Conservation (phyloP, 2,888 invertebrate genomes). For the Psylliodes chrysocephalus region DNA sequence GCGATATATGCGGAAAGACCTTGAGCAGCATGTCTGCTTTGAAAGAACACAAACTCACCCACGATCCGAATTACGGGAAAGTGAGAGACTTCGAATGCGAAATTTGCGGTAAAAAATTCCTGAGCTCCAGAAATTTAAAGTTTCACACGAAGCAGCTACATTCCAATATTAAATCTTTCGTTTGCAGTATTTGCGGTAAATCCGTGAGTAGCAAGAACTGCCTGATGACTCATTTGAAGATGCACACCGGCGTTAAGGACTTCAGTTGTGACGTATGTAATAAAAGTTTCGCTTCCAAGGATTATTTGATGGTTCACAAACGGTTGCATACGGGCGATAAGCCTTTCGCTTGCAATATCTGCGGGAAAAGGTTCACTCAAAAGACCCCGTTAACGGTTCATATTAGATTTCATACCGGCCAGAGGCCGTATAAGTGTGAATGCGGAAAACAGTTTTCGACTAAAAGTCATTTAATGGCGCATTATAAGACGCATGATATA, state of each 20-base stretch:
- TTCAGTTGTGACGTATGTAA: slow-evolving; percentile 53
- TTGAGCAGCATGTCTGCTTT: slow-evolving; percentile 51
- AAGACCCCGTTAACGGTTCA: slow-evolving; percentile 69
- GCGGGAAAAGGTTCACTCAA: slow-evolving; percentile 70
- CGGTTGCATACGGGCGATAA: slow-evolving; percentile 69
- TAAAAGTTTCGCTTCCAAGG: slow-evolving; percentile 60
- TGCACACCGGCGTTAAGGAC: slow-evolving; percentile 61
- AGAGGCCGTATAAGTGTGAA: slow-evolving; percentile 68
- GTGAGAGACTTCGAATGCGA: slow-evolving; percentile 60
- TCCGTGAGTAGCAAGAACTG: slow-evolving; percentile 57
- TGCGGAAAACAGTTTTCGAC: slow-evolving; percentile 71
- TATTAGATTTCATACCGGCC: slow-evolving; percentile 68
- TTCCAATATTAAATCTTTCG: slow-evolving; percentile 49
- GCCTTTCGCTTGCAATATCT: slow-evolving; percentile 68
- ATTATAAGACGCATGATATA: slow-evolving; percentile 67
- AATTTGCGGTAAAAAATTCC: slow-evolving; percentile 64
- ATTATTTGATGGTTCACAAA: slow-evolving; percentile 67
- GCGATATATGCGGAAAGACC: slow-evolving; percentile 53
- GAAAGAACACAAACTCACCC: slow-evolving; percentile 55
- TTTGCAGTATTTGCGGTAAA: slow-evolving; percentile 60
- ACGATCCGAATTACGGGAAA: slow-evolving; percentile 51
- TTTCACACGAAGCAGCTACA: slow-evolving; percentile 56
- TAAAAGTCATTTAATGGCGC: slow-evolving; percentile 68
- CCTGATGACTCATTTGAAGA: slow-evolving; percentile 60
- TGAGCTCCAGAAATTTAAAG: slow-evolving; percentile 57